phyloP scores from a whole-genome alignment of 2,113 vertebrate species.

The Poeciliopsis prolifica region DNA sequence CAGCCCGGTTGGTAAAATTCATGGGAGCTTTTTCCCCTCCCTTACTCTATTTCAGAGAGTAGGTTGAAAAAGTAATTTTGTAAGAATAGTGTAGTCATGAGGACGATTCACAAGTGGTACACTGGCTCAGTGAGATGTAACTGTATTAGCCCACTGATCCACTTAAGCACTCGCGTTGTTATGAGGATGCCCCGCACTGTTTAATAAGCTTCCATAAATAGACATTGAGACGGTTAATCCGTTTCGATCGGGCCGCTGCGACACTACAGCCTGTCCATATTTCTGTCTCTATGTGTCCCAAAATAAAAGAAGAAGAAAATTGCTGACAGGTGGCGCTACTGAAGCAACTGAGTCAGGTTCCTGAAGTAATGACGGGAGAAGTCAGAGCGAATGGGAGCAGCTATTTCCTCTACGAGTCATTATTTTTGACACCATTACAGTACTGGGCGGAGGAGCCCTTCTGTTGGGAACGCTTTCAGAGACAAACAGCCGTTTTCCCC shows the following conservation, averaged over 20 bases:
- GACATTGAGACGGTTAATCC: conserved; percentile 61
- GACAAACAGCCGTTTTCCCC: conserved; percentile 26
- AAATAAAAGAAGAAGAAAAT: not conserved
- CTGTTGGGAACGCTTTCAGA: not conserved
- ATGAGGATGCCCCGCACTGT: conserved; percentile 42
- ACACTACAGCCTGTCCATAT: not conserved
- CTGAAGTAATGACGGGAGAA: not conserved
- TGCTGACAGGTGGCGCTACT: not conserved
- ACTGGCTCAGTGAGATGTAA: conserved; percentile 34
- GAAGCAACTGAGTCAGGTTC: conserved; percentile 15
- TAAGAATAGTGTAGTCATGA: too few relatives aligned
- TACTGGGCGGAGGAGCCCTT: not conserved
- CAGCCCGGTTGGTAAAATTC: not conserved
- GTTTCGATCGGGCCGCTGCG: conserved; percentile 23
- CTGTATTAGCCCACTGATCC: conserved; percentile 52
- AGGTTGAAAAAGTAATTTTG: too few relatives aligned
- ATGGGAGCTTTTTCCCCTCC: not conserved
- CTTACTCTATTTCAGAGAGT: too few relatives aligned
- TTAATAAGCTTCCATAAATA: conserved; percentile 69
- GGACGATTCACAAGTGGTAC: too few relatives aligned
- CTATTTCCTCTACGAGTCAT: conserved; percentile 28
- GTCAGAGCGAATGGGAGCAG: not conserved
- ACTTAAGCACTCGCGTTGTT: conserved; percentile 45
- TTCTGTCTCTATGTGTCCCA: not conserved
- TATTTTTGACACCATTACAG: conserved; percentile 19